phyloP scores from a whole-genome alignment of 2,888 invertebrate genomes.

The Tipula helvola region DNA sequence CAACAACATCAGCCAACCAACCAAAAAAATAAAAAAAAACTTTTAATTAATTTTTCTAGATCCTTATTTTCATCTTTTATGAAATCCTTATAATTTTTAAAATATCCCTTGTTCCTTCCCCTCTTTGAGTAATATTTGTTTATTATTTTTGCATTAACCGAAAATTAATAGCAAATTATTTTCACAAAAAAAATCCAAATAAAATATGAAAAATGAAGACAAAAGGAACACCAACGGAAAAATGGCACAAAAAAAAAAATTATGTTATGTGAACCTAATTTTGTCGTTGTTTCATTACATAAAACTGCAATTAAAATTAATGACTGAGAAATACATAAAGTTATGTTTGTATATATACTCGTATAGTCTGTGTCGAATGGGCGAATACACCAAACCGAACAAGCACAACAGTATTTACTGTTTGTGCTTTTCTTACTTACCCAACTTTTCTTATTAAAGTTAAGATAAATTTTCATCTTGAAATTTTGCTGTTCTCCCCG shows the following conservation, averaged over 20 bases:
- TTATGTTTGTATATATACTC: neutral
- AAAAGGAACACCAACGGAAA: neutral
- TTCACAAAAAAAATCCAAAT: neutral
- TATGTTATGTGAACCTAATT: neutral
- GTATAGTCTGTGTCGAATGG: neutral
- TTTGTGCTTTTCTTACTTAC: neutral
- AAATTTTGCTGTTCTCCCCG: neutral
- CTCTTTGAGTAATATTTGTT: neutral
- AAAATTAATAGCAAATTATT: neutral
- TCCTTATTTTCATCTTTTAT: neutral
- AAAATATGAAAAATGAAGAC: neutral
- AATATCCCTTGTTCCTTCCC: neutral
- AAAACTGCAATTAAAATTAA: neutral
- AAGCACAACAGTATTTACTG: neutral
- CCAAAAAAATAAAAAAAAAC: neutral
- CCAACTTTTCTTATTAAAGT: neutral
- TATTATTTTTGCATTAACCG: neutral
- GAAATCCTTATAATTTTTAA: neutral
- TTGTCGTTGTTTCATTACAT: conserved; percentile 4
- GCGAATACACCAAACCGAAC: neutral
- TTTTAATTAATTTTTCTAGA: neutral
- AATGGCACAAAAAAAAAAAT: neutral
- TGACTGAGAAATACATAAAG: neutral
- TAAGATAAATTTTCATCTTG: neutral
- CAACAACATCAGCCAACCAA: neutral